Base-by-base conservation (phyloP, 2,797 vertebrate genomes). In the Cossypha dichroa region DNA sequence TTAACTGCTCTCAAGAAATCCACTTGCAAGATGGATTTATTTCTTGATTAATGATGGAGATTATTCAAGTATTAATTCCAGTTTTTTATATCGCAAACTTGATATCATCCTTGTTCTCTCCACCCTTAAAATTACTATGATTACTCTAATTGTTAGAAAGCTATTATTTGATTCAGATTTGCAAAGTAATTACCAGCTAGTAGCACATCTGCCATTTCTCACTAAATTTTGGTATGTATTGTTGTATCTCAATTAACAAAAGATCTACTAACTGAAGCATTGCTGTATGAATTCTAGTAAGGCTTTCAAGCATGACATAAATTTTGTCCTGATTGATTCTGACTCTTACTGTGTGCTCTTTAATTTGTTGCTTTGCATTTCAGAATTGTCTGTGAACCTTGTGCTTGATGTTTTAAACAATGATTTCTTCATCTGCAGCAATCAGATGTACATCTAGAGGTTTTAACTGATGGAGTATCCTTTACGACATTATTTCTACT, bases 91-190 rank as follows among this genome's bases (percentile, higher is more conserved):
- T 97, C 9, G 31, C 96, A 97, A 98, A 97, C 97, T 96, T 98
- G 96, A 97, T 97, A 97, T 97, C 96, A 97, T 97, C 94, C 96
- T 97, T 97, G 79, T 96, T 98, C 94, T 96, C 95, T 96, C 97
- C 97, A 97, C 96, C 97, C 97, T 98, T 98, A 96, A 98, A 98
- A 98, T 98, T 98, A 98, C 97, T 98, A 85, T 98, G 98, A 98
- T 98, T 97, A 97, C 96, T 97, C 90, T 97, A 97, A 98, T 97
- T 95, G 98, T 97, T 97, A 97, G 97, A 97, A 97, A 97, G 95
- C 83, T 95, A 98, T 98, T 97, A 97, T 97, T 98, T 97, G 96
- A 97, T 97, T 97, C 97, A 96, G 93, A 96, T 96, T 97, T 96
- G 95, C 92, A 90, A 95, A 97, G 85, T 97, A 98, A 98, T 98